These are phyloP conservation scores for Melinaea marsaeus DNA, from an alignment of 2,888 invertebrate species.

Conservation along the genomic window DNA sequence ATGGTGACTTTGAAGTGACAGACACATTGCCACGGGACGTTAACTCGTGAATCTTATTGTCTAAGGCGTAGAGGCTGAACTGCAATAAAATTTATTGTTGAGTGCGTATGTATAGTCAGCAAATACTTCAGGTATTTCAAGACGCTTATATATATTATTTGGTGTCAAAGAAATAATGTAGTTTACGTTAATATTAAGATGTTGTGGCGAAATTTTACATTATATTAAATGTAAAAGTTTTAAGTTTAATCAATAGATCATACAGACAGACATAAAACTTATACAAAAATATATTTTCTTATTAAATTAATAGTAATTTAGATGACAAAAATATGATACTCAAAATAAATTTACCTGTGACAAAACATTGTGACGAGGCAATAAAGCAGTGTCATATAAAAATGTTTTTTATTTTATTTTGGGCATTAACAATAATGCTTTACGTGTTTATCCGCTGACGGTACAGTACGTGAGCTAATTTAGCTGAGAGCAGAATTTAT, in stretches of 20 bases:
- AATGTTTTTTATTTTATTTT: neutral
- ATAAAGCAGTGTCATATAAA: neutral
- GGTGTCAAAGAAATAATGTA: neutral
- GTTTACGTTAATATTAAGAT: neutral
- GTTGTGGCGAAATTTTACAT: neutral
- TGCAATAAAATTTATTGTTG: conserved; percentile 19
- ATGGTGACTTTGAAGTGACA: conserved; percentile 13
- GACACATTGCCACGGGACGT: too few relatives aligned
- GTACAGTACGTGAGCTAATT: conserved; percentile 30
- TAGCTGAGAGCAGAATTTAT: conserved; percentile 32
- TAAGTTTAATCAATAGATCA: too few relatives aligned
- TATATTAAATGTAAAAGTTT: neutral
- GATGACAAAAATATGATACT: too few relatives aligned
- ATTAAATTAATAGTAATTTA: too few relatives aligned
- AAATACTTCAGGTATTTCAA: conserved; percentile 1
- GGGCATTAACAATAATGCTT: neutral
- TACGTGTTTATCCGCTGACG: conserved; percentile 13
- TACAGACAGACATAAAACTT: too few relatives aligned
- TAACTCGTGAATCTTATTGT: too few relatives aligned
- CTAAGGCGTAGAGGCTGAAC: conserved; percentile 10
- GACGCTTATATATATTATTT: neutral
- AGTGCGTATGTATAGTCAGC: conserved; percentile 24
- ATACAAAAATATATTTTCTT: too few relatives aligned
- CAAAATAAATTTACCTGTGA: too few relatives aligned
- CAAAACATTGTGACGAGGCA: too few relatives aligned